Evolutionary conservation across 2,113 vertebrate species (phyloP).

Genomic region (Aptenodytes forsteri): DNA sequence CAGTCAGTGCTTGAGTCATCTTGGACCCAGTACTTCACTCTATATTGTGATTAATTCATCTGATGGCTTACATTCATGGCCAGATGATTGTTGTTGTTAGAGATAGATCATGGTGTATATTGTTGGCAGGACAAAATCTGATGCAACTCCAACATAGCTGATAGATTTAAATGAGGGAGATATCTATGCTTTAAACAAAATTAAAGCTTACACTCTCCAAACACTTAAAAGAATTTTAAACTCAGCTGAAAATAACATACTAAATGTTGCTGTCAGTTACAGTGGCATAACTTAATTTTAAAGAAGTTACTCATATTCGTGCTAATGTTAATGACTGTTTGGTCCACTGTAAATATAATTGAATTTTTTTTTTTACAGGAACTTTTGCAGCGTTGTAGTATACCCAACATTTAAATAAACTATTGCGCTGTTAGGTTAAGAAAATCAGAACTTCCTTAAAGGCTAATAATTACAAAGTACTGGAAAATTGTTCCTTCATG

Average conservation of each 20-base stretch:
- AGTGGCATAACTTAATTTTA: not conserved
- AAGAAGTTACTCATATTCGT: not conserved
- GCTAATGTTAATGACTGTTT: not conserved
- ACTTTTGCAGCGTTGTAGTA: not conserved
- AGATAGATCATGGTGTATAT: not conserved
- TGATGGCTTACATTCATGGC: not conserved
- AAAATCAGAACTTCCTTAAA: not conserved
- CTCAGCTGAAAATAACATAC: not conserved
- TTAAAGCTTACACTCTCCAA: not conserved
- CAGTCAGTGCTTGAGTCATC: not conserved
- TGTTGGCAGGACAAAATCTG: not conserved
- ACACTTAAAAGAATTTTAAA: not conserved
- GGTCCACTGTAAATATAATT: not conserved
- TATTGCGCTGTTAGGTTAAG: not conserved
- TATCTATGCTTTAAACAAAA: not conserved
- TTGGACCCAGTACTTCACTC: not conserved
- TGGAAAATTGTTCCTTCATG: not conserved
- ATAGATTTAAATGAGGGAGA: not conserved
- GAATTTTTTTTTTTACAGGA: not conserved
- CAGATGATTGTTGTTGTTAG: slow-evolving; percentile 4
- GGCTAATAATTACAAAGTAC: not conserved
- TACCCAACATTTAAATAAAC: not conserved
- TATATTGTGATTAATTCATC: not conserved
- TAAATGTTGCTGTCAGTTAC: not conserved
- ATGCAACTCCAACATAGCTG: not conserved